Percentiles rank a stretch among this genome's conserved stretches.
phyloP scores from a whole-genome alignment of 2,888 invertebrate species.

The Dolomedes plantarius region DNA sequence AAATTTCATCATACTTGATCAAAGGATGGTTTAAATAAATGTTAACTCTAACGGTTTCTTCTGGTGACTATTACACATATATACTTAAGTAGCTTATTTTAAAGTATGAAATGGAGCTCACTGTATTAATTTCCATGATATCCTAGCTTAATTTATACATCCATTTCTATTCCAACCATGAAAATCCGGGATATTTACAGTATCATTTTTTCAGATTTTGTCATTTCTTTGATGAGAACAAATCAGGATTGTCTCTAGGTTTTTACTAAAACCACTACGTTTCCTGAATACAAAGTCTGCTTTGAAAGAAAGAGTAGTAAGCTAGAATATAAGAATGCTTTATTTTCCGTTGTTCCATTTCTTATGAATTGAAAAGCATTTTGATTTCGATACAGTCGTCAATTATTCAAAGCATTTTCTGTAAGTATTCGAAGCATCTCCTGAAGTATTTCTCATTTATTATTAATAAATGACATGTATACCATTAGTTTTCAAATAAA shows the following conservation, averaged over 20 bases:
- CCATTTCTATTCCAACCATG: conserved; percentile 6
- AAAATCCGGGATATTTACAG: not conserved
- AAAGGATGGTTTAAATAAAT: no score
- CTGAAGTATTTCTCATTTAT: not conserved
- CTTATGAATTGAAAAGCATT: conserved; percentile 1
- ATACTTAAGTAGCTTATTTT: no score
- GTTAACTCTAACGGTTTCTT: no score
- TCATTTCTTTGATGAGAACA: conserved; percentile 14
- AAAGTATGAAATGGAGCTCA: not conserved
- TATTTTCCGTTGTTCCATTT: not conserved
- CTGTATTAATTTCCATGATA: not conserved
- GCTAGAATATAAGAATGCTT: not conserved
- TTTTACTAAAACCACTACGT: not conserved
- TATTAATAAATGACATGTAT: conserved; percentile 1
- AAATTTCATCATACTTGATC: no score
- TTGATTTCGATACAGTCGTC: not conserved
- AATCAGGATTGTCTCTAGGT: conserved; percentile 4
- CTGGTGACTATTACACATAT: no score
- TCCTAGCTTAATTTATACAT: not conserved
- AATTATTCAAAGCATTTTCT: conserved; percentile 5
- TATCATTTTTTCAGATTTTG: not conserved
- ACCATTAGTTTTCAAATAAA: not conserved
- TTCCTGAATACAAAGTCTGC: not conserved
- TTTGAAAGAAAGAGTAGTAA: not conserved
- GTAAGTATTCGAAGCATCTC: not conserved